phyloP scores from a whole-genome alignment of 2,113 vertebrate species.

The Haemorhous mexicanus region DNA sequence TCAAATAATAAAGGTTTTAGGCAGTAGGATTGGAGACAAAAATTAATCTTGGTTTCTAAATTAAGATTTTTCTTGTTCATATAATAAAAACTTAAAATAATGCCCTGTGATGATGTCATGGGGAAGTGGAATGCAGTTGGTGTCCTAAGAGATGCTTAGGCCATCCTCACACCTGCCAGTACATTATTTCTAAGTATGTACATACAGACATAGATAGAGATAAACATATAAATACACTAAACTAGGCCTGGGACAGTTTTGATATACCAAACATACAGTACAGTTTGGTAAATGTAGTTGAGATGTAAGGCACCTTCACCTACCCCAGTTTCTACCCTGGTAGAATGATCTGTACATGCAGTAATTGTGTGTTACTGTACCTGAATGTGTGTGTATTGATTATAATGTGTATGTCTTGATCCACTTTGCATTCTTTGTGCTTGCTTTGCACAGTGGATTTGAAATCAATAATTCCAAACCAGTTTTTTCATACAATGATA shows the following conservation, averaged over 20 bases:
- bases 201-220: not conserved
- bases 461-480: not conserved
- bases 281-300: not conserved
- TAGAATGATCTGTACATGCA: not conserved
- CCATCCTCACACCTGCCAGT: not conserved
- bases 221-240: not conserved
- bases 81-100: not conserved
- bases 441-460: constrained; percentile 32
- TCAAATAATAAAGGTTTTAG: not conserved
- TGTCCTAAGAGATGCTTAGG: not conserved
- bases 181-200: not conserved
- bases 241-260: not conserved
- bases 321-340: not conserved
- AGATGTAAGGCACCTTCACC: not conserved
- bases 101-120: fast-evolving
- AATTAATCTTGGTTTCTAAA: not conserved
- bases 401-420: not conserved
- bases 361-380: not conserved
- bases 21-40: not conserved
- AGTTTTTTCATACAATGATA: not conserved
- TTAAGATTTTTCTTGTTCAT: not conserved
- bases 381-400: not conserved
- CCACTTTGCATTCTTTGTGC: not conserved
- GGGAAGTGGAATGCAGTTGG: not conserved
- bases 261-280: not conserved